A percentile compares a stretch with the other conserved stretches of the same genome.
Conservation (phyloP, 2,888 invertebrate species). For the Bunonema sp. region DNA sequence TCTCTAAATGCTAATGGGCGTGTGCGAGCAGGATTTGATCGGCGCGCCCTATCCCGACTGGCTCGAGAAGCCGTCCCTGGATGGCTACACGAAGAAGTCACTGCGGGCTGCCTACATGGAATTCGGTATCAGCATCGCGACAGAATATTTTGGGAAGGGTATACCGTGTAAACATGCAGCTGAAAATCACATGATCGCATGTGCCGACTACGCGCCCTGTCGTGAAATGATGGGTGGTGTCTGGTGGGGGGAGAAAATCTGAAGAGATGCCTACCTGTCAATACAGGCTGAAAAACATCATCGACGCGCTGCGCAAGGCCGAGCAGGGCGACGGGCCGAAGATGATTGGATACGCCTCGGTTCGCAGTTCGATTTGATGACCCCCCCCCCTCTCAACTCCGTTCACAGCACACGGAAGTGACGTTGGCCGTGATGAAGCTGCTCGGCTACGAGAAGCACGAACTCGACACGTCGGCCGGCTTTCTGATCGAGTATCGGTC, state of each 20-base stretch:
- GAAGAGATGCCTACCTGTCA: too few species aligned
- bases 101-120: slow-evolving; percentile 9
- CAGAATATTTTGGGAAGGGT: neutral
- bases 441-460: slow-evolving; percentile 14
- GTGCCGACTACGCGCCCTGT: slow-evolving; percentile 19
- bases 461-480: slow-evolving; percentile 23
- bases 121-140: slow-evolving; percentile 6
- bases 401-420: slow-evolving; percentile 23
- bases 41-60: slow-evolving; percentile 17
- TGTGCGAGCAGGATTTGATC: slow-evolving; percentile 10
- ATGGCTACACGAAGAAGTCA: slow-evolving; percentile 10
- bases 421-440: slow-evolving; percentile 19
- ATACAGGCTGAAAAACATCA: slow-evolving; percentile 16
- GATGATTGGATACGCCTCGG: slow-evolving; percentile 21
- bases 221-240: slow-evolving; percentile 25
- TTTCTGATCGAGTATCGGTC: slow-evolving; percentile 17
- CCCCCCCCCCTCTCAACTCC: neutral
- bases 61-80: slow-evolving; percentile 13
- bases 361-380: too few species aligned
- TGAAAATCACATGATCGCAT: slow-evolving; percentile 21
- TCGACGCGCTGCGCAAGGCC: slow-evolving; percentile 8
- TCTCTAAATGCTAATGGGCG: too few species aligned
- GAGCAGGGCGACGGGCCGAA: slow-evolving; percentile 10
- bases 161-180: slow-evolving; percentile 5
- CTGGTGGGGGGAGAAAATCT: too few species aligned